These are phyloP conservation scores for Notothenia rossii DNA, from an alignment of 2,113 vertebrate species.

Conservation along the genomic window DNA sequence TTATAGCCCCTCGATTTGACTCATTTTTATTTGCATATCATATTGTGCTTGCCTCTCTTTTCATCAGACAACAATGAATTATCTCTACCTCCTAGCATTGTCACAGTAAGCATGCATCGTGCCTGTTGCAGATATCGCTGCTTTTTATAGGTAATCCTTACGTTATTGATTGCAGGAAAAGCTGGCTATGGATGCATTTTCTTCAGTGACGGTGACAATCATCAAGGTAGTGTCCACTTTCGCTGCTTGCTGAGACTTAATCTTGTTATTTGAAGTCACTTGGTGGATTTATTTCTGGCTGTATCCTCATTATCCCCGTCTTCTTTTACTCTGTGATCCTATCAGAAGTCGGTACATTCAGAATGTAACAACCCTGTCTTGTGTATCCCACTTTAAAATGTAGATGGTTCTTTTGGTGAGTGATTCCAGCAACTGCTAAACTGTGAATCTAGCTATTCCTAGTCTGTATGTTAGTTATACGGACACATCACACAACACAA, in stretches of 20 bases:
- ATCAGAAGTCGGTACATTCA: conserved; percentile 26
- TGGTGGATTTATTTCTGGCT: conserved; percentile 67
- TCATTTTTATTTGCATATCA: conserved; percentile 48
- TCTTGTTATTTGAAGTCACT: conserved; percentile 78
- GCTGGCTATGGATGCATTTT: conserved; percentile 41
- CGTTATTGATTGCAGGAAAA: conserved; percentile 47
- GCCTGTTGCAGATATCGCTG: conserved; percentile 56
- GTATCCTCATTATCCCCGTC: conserved; percentile 63
- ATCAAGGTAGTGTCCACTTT: conserved; percentile 71
- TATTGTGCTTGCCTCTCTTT: conserved; percentile 43
- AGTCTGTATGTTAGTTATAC: not conserved
- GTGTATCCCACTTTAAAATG: not conserved
- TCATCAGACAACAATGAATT: conserved; percentile 47
- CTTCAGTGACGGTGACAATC: conserved; percentile 35
- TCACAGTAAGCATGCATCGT: conserved; percentile 40
- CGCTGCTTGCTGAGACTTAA: conserved; percentile 61
- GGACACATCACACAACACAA: not conserved
- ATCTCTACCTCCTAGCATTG: conserved; percentile 40
- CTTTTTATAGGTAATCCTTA: conserved; percentile 69
- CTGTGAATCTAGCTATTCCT: not conserved
- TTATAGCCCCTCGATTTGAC: conserved; percentile 44
- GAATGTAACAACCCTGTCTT: not conserved
- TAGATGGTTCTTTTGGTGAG: not conserved
- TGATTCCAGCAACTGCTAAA: conserved; percentile 20
- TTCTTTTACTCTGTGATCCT: conserved; percentile 67